Evolutionary conservation across 2,113 vertebrate species (phyloP), one percentile per base, ranked within the genome.

Genomic region (Tetrao urogallus): DNA sequence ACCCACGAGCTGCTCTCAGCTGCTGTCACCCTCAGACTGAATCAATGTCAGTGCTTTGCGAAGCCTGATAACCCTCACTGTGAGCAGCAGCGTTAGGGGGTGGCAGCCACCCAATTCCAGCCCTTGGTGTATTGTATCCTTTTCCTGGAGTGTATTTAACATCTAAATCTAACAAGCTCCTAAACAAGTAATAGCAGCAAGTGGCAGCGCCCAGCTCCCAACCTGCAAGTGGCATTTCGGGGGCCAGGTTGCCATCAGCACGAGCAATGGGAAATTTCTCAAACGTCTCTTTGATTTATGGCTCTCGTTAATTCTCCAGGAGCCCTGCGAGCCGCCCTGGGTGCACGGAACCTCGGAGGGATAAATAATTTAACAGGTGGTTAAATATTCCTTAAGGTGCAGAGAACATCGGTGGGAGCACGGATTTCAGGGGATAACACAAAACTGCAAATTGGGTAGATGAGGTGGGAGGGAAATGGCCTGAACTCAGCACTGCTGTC

Each of bases 291-390:
- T 97, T 98, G 98, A 98, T 98, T 98, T 98, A 98, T 98, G 96
- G 95, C 97, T 91, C 96, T 96, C 95, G 97, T 97, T 98, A 98
- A 98, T 96, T 95, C 97, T 97, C 84, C 82, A 81, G 96, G 97
- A 98, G 95, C 95, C 90, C 96, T 30, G 42, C 3, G 89, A 97
- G 96, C 95, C 93, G 97, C 95, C 97, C 97, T 47, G 22, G 91
- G 97, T 64, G 50, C 90, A 43, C 2, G 4, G 65, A 97, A 88
- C 88, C 97, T 97, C 84, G 4, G n/a, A 82, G 95, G 97, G 97
- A 97, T 97, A 97, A 97, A 98, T 97, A 95, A 98, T 98, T 97
- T 95, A 98, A 95, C 97, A 97, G 97, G 93, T 96, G 97, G 96
- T 98, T 98, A 97, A 98, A 95, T 97, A 94, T 96, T 94, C 97